Evolutionary conservation across 2,888 invertebrate genomes (phyloP).

Genomic region (Therioaphis trifolii): DNA sequence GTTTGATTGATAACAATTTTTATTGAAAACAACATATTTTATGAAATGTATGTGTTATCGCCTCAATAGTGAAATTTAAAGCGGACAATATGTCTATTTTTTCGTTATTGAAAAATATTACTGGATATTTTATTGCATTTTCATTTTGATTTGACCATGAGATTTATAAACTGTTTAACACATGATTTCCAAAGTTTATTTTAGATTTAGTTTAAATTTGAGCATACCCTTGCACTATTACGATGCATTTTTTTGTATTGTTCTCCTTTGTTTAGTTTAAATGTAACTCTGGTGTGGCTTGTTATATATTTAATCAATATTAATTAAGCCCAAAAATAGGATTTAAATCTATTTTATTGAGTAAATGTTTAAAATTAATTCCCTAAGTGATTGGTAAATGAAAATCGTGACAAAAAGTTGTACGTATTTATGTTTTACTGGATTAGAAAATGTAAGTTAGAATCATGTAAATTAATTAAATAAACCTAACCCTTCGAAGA

Average conservation of each 20-base stretch:
- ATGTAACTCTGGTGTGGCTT: too few relatives aligned
- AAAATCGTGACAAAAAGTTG: neutral
- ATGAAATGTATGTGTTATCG: neutral
- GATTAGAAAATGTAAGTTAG: neutral
- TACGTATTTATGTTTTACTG: neutral
- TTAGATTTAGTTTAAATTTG: too few relatives aligned
- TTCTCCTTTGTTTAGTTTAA: too few relatives aligned
- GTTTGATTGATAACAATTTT: neutral
- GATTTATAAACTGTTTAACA: neutral
- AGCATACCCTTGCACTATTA: too few relatives aligned
- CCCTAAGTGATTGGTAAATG: neutral
- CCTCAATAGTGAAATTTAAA: neutral
- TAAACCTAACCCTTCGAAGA: too few relatives aligned
- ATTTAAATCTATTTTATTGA: neutral
- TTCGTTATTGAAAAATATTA: neutral
- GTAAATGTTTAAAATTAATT: slow-evolving; percentile 4
- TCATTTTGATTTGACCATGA: too few relatives aligned
- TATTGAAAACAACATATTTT: neutral
- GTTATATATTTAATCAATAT: too few relatives aligned
- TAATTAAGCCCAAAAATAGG: too few relatives aligned
- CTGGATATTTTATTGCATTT: too few relatives aligned
- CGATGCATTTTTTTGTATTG: too few relatives aligned
- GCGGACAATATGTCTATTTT: neutral
- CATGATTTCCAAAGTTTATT: too few relatives aligned
- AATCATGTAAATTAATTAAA: too few relatives aligned